Conservation (phyloP, 2,797 vertebrate species). For the Syndactyla subalaris region DNA sequence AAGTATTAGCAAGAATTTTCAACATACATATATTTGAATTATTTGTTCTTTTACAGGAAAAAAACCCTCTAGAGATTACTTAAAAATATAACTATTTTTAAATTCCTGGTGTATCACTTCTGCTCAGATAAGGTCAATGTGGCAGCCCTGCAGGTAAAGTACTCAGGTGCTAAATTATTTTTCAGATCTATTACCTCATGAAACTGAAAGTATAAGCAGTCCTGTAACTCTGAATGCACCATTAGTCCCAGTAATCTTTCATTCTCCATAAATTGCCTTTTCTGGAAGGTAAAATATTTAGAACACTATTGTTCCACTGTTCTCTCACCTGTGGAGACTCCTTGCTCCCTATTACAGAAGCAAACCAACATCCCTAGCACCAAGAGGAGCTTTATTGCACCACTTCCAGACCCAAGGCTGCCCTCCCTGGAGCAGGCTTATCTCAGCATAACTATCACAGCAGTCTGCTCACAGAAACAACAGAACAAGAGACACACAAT, state of each 20-base stretch:
- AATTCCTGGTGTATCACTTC: not conserved
- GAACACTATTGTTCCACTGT: not conserved
- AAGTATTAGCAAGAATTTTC: not conserved
- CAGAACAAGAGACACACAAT: not conserved
- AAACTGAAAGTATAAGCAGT: not conserved
- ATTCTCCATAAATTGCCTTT: not conserved
- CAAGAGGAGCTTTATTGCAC: not conserved
- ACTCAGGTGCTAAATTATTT: not conserved
- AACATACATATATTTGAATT: not conserved
- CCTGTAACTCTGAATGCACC: not conserved
- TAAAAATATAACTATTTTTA: not conserved
- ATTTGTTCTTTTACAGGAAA: not conserved
- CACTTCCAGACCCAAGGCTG: not conserved
- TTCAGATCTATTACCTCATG: not conserved
- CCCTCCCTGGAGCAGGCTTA: not conserved
- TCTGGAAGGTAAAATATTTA: not conserved
- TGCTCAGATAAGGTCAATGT: not conserved
- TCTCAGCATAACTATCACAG: not conserved
- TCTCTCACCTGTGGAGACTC: not conserved
- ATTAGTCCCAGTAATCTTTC: not conserved
- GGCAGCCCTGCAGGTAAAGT: not conserved
- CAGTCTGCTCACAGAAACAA: not conserved
- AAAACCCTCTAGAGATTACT: not conserved
- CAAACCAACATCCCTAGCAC: rapidly evolving
- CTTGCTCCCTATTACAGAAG: not conserved